Evolutionary conservation across 2,888 invertebrate species (phyloP).

Genomic region (Lithophane leautieri): DNA sequence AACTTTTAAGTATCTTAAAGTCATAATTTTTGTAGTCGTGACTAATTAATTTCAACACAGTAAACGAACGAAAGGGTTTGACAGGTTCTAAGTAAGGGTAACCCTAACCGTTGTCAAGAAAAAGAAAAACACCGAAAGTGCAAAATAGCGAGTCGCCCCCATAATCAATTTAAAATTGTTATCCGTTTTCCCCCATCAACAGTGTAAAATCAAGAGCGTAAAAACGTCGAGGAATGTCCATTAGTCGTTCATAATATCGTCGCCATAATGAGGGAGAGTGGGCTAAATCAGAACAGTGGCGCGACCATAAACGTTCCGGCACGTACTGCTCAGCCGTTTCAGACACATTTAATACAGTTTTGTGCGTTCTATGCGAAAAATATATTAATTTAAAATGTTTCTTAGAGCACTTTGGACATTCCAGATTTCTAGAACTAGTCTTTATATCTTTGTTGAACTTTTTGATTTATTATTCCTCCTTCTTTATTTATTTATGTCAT

Average conservation of each 20-base stretch:
- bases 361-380: slow-evolving; percentile 44
- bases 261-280: slow-evolving; percentile 81
- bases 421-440: slow-evolving; percentile 6
- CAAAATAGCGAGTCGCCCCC: slow-evolving; percentile 59
- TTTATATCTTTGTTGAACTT: not conserved
- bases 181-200: slow-evolving; percentile 76
- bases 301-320: slow-evolving; percentile 77
- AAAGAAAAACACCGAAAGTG: slow-evolving; percentile 43
- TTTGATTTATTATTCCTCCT: not conserved
- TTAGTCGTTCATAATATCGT: slow-evolving; percentile 83
- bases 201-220: slow-evolving; percentile 79
- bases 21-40: not conserved
- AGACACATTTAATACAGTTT: slow-evolving; percentile 58
- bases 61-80: slow-evolving; percentile 44
- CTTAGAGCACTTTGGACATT: slow-evolving; percentile 1
- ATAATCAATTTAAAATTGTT: slow-evolving; percentile 79
- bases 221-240: slow-evolving; percentile 81
- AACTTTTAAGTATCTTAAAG: not conserved
- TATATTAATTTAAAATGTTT: slow-evolving; percentile 51
- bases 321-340: slow-evolving; percentile 74
- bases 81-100: slow-evolving; percentile 30
- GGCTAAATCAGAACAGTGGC: slow-evolving; percentile 77
- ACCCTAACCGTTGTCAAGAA: slow-evolving; percentile 39
- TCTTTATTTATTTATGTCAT: not conserved
- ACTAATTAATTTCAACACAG: slow-evolving; percentile 28